These are phyloP conservation scores for Propithecus coquereli DNA, from an alignment of 2,113 vertebrate genomes.

Conservation along the genomic window DNA sequence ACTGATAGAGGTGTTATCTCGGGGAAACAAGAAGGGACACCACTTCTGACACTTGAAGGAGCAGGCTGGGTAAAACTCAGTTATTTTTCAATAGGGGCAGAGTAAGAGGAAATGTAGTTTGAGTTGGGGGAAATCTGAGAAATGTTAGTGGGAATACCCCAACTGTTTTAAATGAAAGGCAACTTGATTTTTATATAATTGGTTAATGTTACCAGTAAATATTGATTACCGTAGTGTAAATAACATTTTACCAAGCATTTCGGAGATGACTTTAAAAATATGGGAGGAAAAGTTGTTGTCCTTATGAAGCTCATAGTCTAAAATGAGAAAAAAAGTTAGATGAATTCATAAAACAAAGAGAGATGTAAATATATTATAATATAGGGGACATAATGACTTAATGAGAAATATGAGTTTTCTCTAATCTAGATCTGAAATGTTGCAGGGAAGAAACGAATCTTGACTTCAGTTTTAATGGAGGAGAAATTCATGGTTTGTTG, in stretches of 20 bases:
- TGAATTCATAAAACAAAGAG: neutral
- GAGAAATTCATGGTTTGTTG: neutral
- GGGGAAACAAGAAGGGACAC: neutral
- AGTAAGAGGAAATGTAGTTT: neutral
- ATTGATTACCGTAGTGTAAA: neutral
- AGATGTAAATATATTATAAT: neutral
- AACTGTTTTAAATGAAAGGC: neutral
- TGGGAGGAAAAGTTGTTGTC: fast-evolving
- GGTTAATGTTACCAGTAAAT: neutral
- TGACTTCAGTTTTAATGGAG: neutral
- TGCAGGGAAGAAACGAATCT: neutral
- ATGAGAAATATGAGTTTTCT: neutral
- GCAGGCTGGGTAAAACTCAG: neutral
- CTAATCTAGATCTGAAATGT: neutral
- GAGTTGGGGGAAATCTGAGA: neutral
- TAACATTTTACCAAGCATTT: neutral
- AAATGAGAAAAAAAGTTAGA: neutral
- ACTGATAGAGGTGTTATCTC: neutral
- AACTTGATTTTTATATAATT: neutral
- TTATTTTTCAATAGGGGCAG: neutral
- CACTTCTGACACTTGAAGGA: neutral
- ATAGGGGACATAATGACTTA: neutral
- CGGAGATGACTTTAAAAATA: neutral
- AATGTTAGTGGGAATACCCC: neutral
- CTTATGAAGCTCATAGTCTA: neutral